phyloP scores from a whole-genome alignment of 2,797 vertebrate species.

The Tapirus indicus region DNA sequence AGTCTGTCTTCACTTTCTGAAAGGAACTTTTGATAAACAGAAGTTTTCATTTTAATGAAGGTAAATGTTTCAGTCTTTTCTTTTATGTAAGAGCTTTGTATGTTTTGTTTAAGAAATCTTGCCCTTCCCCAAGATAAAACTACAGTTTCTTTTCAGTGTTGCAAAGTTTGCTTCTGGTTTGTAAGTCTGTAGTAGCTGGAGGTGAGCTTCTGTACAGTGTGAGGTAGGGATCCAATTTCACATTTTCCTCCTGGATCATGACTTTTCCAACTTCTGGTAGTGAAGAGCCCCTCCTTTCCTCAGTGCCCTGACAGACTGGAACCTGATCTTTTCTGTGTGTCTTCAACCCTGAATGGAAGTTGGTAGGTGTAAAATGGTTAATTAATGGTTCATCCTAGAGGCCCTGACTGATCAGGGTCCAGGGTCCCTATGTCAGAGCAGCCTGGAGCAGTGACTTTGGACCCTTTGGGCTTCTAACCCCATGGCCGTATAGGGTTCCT shows the following conservation, averaged over 20 bases:
- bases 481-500: too few species aligned
- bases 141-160: background rate
- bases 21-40: background rate
- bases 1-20: background rate
- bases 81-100: rapidly evolving
- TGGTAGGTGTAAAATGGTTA: background rate
- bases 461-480: too few species aligned
- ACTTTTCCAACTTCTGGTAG: background rate
- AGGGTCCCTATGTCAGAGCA: background rate
- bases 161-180: too few species aligned
- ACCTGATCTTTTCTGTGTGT: too few species aligned
- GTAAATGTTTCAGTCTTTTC: too few species aligned
- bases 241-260: rapidly evolving
- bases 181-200: background rate
- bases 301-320: background rate
- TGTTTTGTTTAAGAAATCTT: background rate
- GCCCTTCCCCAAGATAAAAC: too few species aligned
- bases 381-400: rapidly evolving
- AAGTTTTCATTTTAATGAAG: background rate
- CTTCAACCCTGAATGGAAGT: too few species aligned
- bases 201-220: rapidly evolving
- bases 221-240: background rate
- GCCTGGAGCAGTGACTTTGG: too few species aligned
- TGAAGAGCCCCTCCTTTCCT: too few species aligned
- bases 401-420: too few species aligned